Percentiles rank a stretch among this genome's conserved stretches.
Evolutionary conservation across 2,113 vertebrate species (phyloP).

Genomic region (Tragelaphus buxtoni): DNA sequence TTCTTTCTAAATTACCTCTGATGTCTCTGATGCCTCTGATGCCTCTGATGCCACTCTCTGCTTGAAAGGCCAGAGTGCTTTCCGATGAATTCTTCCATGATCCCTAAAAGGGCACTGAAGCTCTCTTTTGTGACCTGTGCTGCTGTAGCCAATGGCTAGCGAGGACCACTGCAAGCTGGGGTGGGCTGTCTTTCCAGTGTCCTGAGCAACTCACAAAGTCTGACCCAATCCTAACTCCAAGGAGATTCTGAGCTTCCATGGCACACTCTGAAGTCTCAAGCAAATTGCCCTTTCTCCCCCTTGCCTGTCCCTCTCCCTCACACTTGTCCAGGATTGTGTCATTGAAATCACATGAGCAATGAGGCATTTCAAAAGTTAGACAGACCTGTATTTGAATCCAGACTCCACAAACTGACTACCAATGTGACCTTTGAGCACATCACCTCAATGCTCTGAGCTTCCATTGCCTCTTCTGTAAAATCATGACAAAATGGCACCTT

Average conservation of each 20-base stretch:
- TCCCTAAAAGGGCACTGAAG: neutral
- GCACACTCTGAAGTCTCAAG: neutral
- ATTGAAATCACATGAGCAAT: neutral
- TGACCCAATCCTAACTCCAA: neutral
- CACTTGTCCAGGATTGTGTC: neutral
- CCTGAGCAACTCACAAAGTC: neutral
- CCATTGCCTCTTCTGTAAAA: neutral
- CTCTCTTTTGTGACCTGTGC: neutral
- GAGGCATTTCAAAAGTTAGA: neutral
- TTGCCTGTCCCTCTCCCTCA: neutral
- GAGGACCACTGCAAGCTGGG: neutral
- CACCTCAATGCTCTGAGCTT: neutral
- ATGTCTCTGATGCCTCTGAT: neutral
- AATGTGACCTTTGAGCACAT: neutral
- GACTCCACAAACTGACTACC: neutral
- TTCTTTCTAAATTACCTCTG: neutral
- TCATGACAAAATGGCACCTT: neutral
- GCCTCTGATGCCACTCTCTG: neutral
- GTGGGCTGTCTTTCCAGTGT: neutral
- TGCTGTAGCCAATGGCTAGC: neutral
- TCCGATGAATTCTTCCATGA: neutral
- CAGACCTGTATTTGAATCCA: neutral
- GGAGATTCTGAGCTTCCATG: neutral
- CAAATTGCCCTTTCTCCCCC: neutral
- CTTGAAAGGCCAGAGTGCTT: constrained; percentile 1